A percentile compares a stretch with the other conserved stretches of the same genome.
phyloP scores from a whole-genome alignment of 1,140 invertebrate species.

The Achroia grisella region DNA sequence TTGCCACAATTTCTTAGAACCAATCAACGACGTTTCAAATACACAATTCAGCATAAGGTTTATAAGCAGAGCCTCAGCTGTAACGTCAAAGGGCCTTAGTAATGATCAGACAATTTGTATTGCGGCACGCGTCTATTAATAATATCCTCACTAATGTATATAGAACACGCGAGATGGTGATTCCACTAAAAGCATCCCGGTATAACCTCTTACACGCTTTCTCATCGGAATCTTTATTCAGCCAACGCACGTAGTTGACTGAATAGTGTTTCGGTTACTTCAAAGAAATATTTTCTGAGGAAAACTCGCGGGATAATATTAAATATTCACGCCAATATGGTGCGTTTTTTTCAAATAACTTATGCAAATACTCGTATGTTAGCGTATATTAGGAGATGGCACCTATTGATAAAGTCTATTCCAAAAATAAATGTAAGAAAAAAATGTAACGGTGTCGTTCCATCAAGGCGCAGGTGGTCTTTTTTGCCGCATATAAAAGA shows the following conservation, averaged over 20 bases:
- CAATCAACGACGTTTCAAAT: no score
- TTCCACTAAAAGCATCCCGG: constrained; percentile 41
- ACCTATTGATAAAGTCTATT: constrained; percentile 14
- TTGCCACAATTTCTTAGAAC: no score
- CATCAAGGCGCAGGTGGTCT: constrained; percentile 21
- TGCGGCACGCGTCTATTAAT: constrained; percentile 26
- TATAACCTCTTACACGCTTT: constrained; percentile 20
- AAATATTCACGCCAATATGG: constrained; percentile 39
- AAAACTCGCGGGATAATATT: constrained; percentile 23
- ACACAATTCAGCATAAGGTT: no score
- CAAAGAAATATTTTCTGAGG: constrained; percentile 37
- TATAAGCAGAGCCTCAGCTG: background rate
- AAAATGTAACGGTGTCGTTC: constrained; percentile 13
- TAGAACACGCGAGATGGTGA: constrained; percentile 38
- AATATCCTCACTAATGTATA: constrained; percentile 26
- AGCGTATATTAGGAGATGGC: constrained; percentile 28
- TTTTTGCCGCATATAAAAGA: constrained; percentile 15
- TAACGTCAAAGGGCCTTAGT: constrained; percentile 17
- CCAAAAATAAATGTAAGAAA: constrained; percentile 3
- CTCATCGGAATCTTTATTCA: constrained; percentile 33
- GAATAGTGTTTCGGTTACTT: constrained; percentile 28
- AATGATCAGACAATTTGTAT: constrained; percentile 26
- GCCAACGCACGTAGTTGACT: constrained; percentile 18
- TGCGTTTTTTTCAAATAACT: constrained; percentile 33
- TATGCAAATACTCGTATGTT: constrained; percentile 49